These are phyloP conservation scores for Morpho achilles DNA, from an alignment of 2,888 invertebrate species.

Conservation along the genomic window DNA sequence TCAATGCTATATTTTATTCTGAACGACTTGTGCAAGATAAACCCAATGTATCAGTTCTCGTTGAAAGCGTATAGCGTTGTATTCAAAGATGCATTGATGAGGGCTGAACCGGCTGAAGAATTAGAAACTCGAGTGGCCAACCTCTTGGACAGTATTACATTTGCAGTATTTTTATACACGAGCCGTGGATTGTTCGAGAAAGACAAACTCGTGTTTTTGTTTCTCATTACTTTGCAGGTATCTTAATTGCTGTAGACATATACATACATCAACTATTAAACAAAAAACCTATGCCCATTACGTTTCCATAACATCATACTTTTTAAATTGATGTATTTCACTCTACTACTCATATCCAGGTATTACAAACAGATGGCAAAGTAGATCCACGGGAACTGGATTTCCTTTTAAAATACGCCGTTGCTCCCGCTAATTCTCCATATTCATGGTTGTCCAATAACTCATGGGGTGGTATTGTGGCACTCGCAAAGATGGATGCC, in stretches of 20 bases:
- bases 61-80: slow-evolving; percentile 95
- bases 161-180: slow-evolving; percentile 91
- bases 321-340: too few species aligned
- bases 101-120: slow-evolving; percentile 83
- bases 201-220: slow-evolving; percentile 94
- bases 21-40: slow-evolving; percentile 94
- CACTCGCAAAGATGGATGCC: slow-evolving; percentile 86
- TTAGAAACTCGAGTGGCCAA: slow-evolving; percentile 85
- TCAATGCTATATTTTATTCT: slow-evolving; percentile 95
- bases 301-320: too few species aligned
- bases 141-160: slow-evolving; percentile 93
- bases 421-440: slow-evolving; percentile 85
- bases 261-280: too few species aligned
- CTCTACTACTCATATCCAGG: slow-evolving; percentile 33
- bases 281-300: too few species aligned
- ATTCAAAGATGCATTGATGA: slow-evolving; percentile 89
- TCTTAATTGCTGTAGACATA: background rate
- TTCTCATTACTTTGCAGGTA: slow-evolving; percentile 91
- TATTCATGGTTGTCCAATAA: slow-evolving; percentile 89
- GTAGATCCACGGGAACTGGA: slow-evolving; percentile 89
- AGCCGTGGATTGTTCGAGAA: slow-evolving; percentile 93
- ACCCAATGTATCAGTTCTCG: slow-evolving; percentile 97
- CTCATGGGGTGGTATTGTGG: slow-evolving; percentile 91
- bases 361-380: slow-evolving; percentile 77
- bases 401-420: slow-evolving; percentile 91